Conservation (phyloP, 2,888 invertebrate genomes). For the Camponotus fellah region DNA sequence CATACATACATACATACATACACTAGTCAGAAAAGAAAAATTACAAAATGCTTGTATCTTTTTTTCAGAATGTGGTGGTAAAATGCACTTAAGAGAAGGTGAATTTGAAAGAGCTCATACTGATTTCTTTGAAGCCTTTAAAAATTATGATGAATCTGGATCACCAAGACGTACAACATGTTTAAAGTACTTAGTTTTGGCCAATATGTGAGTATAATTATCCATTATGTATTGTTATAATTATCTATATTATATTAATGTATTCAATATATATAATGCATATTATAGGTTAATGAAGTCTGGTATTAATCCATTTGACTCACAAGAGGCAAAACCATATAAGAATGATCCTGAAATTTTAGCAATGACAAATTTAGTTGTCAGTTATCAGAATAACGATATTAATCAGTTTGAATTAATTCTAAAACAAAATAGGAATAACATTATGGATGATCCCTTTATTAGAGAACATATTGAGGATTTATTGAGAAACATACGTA, state of each 20-base stretch:
- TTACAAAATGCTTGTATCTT: constrained; percentile 7
- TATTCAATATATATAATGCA: constrained; percentile 1
- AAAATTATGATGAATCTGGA: constrained; percentile 99
- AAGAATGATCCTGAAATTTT: constrained; percentile 99
- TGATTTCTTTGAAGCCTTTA: constrained; percentile 99
- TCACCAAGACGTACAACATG: constrained; percentile 98
- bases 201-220: constrained; percentile 94
- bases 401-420: constrained; percentile 99
- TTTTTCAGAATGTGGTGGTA: constrained; percentile 97
- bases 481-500: constrained; percentile 97
- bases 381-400: constrained; percentile 99
- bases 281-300: constrained; percentile 97
- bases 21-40: not conserved
- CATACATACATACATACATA: not conserved
- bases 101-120: constrained; percentile 99
- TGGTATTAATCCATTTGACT: constrained; percentile 99
- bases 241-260: not conserved
- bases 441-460: constrained; percentile 99
- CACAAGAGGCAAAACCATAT: constrained; percentile 99
- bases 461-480: constrained; percentile 99
- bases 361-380: constrained; percentile 99
- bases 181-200: constrained; percentile 98
- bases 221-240: constrained; percentile 11
- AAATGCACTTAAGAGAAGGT: constrained; percentile 99
- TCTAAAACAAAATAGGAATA: constrained; percentile 96